phyloP scores from a whole-genome alignment of 2,888 invertebrate species.

The Apodemia duryi region DNA sequence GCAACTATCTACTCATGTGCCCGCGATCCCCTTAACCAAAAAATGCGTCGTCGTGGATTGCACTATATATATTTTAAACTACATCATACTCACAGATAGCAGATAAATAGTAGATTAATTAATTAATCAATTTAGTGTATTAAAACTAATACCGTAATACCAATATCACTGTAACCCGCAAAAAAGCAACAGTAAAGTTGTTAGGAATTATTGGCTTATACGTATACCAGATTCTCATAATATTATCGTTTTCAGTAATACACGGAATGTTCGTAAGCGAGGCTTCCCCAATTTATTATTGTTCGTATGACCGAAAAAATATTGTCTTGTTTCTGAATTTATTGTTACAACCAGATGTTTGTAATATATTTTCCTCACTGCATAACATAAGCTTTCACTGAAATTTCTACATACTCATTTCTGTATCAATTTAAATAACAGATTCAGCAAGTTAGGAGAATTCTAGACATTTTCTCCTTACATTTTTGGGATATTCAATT shows the following conservation, averaged over 20 bases:
- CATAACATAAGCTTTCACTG: slow-evolving; percentile 12
- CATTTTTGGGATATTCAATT: too few relatives aligned
- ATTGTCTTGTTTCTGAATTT: slow-evolving; percentile 34
- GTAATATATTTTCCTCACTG: slow-evolving; percentile 32
- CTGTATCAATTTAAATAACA: not conserved
- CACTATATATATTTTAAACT: too few relatives aligned
- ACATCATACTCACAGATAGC: too few relatives aligned
- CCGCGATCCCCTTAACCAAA: too few relatives aligned
- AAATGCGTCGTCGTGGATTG: too few relatives aligned
- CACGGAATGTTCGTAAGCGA: slow-evolving; percentile 1
- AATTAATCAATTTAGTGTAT: too few relatives aligned
- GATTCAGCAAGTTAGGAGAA: not conserved
- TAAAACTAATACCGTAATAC: not conserved
- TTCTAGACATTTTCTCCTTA: too few relatives aligned
- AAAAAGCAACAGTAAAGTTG: not conserved
- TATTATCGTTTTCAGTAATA: not conserved
- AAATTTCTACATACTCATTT: not conserved
- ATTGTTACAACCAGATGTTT: slow-evolving; percentile 37
- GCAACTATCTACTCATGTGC: too few relatives aligned
- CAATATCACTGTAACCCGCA: not conserved
- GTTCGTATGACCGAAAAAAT: slow-evolving; percentile 5
- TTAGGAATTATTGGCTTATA: not conserved
- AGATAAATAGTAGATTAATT: too few relatives aligned
- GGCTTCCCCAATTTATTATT: not conserved
- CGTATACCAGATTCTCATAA: not conserved